These are phyloP conservation scores for Lamprotornis superbus DNA, from an alignment of 2,113 vertebrate genomes.

Conservation along the genomic window DNA sequence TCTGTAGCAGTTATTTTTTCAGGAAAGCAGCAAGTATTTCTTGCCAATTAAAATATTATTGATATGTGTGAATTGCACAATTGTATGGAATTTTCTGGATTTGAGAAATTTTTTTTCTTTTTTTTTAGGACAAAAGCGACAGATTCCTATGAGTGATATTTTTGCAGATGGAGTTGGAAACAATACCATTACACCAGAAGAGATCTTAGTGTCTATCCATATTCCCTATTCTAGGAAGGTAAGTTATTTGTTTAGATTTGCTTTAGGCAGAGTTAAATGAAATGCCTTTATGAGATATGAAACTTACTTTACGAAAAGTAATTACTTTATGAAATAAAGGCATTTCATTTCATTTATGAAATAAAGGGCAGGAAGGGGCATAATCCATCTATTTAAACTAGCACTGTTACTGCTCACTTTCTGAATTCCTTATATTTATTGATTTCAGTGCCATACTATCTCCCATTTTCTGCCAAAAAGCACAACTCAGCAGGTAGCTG, in stretches of 20 bases:
- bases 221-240: constrained; percentile 84
- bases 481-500: background rate
- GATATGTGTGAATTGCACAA: background rate
- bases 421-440: background rate
- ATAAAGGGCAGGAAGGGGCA: background rate
- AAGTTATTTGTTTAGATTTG: background rate
- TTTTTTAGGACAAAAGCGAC: constrained; percentile 61
- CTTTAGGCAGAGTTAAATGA: background rate
- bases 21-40: background rate
- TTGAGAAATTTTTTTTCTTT: background rate
- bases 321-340: no score
- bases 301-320: no score
- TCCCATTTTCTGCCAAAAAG: background rate
- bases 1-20: background rate
- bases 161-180: constrained; percentile 80
- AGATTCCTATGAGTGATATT: constrained; percentile 77
- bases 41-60: background rate
- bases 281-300: no score
- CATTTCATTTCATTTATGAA: background rate
- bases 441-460: background rate
- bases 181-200: constrained; percentile 77
- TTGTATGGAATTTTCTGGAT: background rate
- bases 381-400: background rate
- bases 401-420: background rate
- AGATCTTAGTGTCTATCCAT: constrained; percentile 81